Conservation (phyloP, 2,113 vertebrate genomes). For the Sinocyclocheilus anophthalmus region DNA sequence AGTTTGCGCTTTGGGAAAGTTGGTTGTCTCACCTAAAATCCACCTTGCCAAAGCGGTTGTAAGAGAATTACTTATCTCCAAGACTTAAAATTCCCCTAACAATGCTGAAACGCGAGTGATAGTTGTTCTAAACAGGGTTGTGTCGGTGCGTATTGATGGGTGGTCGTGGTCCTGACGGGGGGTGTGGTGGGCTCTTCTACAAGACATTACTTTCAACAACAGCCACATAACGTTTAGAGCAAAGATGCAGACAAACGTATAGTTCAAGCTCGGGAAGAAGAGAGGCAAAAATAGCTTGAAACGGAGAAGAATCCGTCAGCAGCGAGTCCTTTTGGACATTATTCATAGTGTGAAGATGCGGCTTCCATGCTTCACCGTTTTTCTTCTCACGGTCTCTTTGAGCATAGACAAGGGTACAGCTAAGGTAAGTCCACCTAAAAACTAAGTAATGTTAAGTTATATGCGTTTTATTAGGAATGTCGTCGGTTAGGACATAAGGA, state of each 20-base stretch:
- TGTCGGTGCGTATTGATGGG: constrained; percentile 65
- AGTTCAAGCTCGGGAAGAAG: constrained; percentile 62
- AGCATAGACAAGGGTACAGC: constrained; percentile 59
- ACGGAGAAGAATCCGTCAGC: constrained; percentile 42
- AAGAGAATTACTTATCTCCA: constrained; percentile 6
- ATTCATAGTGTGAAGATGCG: constrained; percentile 64
- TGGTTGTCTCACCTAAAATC: constrained; percentile 3
- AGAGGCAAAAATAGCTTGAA: constrained; percentile 36
- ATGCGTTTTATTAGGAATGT: neutral
- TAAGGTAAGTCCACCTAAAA: constrained; percentile 66
- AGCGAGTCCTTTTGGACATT: constrained; percentile 58
- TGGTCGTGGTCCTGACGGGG: constrained; percentile 69
- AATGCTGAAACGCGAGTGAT: constrained; percentile 69
- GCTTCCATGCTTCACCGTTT: constrained; percentile 52
- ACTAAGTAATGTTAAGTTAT: neutral
- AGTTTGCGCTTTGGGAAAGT: constrained; percentile 2
- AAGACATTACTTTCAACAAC: constrained; percentile 64
- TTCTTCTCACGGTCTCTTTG: constrained; percentile 66
- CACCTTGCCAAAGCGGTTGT: neutral
- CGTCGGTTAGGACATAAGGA: neutral
- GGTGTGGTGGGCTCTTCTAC: constrained; percentile 73
- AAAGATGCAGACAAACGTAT: constrained; percentile 74
- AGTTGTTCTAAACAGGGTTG: constrained; percentile 63
- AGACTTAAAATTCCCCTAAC: constrained; percentile 65
- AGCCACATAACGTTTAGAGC: constrained; percentile 72